Evolutionary conservation across 2,888 invertebrate species (phyloP), one percentile per base, ranked within the genome.

Genomic region (Empis livida): DNA sequence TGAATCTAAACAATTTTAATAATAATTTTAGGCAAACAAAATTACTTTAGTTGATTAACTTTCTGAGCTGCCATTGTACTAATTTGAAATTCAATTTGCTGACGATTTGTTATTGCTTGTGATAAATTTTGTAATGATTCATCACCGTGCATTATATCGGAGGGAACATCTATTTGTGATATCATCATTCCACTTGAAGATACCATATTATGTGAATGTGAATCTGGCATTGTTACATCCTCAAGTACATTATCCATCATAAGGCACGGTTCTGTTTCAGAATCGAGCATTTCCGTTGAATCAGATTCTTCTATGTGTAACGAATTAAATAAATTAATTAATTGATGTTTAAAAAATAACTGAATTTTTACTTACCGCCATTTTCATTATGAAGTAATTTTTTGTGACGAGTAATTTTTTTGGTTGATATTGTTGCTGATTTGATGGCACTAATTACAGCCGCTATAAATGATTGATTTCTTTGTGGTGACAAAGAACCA

Each of bases 191-290:
- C 76, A 45, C 74, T 71, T 41, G 79, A 79, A 46, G 80, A 80
- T 17, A 80, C 73, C 74, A 80, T 75, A 60, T 80, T 80, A 56
- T 79, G 79, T 8, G 79, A 76, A 61, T 80, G 78, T 13, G 78
- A 77, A 57, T 81, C 80, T 1, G 76, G 77, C 52, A 79, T 68
- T 30, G 77, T 69, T 15, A 80, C 80, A 59, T 80, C 80, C 63
- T 80, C 80, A 50, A 78, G 57, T 27, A 79, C 86, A 45, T 83
- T 84, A 59, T 86, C 86, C 73, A 85, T 86, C 76, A 86, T 84
- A 17, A 87, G 71, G 57, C 84, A 84, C 0, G 86, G 86, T 59
- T 86, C 86, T 0, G 86, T 86, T 72, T 87, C 87, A 0, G 85
- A 86, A 65, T 87, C 86, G 35, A 87, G 71, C 64, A 87, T 73